Base-by-base conservation (phyloP, 2,113 vertebrate genomes). In the Callocephalon fimbriatum region DNA sequence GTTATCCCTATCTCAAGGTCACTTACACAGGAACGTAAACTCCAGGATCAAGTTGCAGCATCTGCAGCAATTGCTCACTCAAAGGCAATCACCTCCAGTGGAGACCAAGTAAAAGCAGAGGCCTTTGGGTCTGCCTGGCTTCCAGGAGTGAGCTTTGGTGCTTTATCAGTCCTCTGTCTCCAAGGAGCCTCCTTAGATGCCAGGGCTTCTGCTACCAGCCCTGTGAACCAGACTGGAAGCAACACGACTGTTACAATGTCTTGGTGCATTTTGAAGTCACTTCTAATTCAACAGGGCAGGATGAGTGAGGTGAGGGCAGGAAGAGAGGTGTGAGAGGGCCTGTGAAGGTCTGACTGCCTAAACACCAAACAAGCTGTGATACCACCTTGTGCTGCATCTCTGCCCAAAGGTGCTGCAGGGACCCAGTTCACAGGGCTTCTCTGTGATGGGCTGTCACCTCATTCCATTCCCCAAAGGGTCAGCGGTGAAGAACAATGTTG, bases 1-100 rank as follows among this genome's bases (percentile, higher is more conserved):
- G 92, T 95, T 97, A 95, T 91, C 97, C 96, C 96, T 96, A 96
- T 97, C 97, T 95, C 96, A 95, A 95, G 95, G 96, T 97, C 95
- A 96, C 94, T 95, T 88, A 91, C 86, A 84, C 79, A 96, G 76
- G 32, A 70, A 90, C 88, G 89, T 87, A 90, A 97, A 96, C 93
- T 95, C 86, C 65, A 38, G 93, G 95, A 98, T 98, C 94, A 59
- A 74, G 67, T 97, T 97, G 94, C 97, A 95, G 95, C 87, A 71
- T 94, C 86, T 93, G 94, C 76, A 85, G 94, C 94, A 96, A 96
- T 96, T 88, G 89, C 79, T 96, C 93, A 83, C 94, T 97, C 96
- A 96, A 96, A 95, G 94, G 90, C 96, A 95, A 97, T 96, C 96
- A 94, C 81, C 88, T 97, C 95, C 85, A 72, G 42, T 45, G 59